Conservation (phyloP, 2,113 vertebrate genomes). For the Leptobrachium leishanense region DNA sequence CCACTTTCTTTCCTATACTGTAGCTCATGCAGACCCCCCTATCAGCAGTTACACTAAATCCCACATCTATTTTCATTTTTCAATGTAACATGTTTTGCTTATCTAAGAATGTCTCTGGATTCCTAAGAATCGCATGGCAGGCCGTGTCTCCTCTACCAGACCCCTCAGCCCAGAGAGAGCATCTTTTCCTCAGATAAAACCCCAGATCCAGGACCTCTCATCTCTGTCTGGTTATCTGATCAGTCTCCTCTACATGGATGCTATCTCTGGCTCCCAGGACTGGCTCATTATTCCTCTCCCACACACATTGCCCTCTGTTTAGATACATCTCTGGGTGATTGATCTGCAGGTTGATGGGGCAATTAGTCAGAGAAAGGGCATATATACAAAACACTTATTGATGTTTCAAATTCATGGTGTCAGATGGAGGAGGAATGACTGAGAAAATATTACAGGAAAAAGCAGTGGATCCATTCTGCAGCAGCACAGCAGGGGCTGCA, state of each 20-base stretch:
- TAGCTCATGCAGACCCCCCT: too few relatives aligned
- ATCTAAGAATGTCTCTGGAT: slow-evolving; percentile 47
- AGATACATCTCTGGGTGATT: not conserved
- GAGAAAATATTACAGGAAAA: not conserved
- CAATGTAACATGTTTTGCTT: slow-evolving; percentile 29
- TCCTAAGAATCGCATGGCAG: not conserved
- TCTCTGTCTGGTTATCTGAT: slow-evolving; percentile 29
- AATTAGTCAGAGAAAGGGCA: not conserved
- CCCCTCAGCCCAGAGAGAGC: not conserved
- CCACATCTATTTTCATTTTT: not conserved
- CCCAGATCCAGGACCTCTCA: slow-evolving; percentile 22
- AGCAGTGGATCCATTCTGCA: not conserved
- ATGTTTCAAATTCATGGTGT: not conserved
- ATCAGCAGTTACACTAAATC: too few relatives aligned
- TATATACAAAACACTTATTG: not conserved
- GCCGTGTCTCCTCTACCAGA: not conserved
- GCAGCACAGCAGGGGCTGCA: not conserved
- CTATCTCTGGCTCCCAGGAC: slow-evolving; percentile 24
- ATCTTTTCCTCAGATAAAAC: slow-evolving; percentile 23
- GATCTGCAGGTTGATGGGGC: not conserved
- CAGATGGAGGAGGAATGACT: not conserved
- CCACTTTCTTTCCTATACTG: too few relatives aligned
- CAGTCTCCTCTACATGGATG: slow-evolving; percentile 18
- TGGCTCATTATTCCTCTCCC: slow-evolving; percentile 16
- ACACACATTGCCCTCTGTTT: slow-evolving; percentile 31